Conservation (phyloP, 1,140 invertebrate species). For the Diachasma alloeum region DNA sequence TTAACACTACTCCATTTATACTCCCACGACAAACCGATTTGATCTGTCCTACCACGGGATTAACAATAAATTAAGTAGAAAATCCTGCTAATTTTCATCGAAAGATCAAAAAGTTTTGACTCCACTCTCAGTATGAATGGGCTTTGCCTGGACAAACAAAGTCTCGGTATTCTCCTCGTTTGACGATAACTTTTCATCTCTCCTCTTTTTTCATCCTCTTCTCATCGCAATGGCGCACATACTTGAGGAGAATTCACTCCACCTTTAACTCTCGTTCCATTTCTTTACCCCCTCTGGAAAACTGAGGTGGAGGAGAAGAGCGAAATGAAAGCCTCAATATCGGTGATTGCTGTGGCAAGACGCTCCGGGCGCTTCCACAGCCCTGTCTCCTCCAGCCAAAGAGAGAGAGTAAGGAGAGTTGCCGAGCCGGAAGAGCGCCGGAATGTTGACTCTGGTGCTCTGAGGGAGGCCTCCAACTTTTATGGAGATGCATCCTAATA, state of each 20-base stretch:
- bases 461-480: constrained; percentile 55
- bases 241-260: background rate
- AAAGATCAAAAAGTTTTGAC: background rate
- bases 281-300: background rate
- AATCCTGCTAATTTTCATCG: background rate
- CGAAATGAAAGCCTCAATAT: constrained; percentile 66
- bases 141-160: background rate
- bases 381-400: background rate
- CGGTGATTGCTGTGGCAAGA: constrained; percentile 64
- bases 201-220: background rate
- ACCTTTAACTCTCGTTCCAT: background rate
- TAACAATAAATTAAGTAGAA: background rate
- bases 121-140: background rate
- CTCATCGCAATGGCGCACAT: background rate
- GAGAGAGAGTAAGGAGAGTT: constrained; percentile 27
- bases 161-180: background rate
- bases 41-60: background rate
- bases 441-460: constrained; percentile 61
- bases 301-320: constrained; percentile 39
- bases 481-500: constrained; percentile 66
- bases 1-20: background rate
- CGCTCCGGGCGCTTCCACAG: constrained; percentile 40
- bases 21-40: background rate
- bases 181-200: background rate
- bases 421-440: constrained; percentile 42